Base-by-base conservation (phyloP, 2,113 vertebrate genomes). In the Entosphenus tridentatus region DNA sequence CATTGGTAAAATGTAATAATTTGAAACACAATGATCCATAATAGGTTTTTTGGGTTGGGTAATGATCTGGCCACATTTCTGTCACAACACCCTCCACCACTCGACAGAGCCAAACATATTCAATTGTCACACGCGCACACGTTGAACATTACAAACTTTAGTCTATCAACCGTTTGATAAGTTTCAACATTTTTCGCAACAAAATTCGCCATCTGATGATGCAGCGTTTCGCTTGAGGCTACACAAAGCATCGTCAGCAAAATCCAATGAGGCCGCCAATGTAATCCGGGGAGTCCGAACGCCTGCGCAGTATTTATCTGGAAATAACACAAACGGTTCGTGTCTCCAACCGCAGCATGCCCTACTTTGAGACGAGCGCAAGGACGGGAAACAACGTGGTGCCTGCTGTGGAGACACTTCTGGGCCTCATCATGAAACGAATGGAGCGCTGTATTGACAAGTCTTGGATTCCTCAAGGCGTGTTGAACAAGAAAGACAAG, bases 391-490 rank as follows among this genome's bases (percentile, higher is more conserved):
- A 65, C 8, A 65, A 65, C 10, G 62, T 65, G 18, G 8, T 21
- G 18, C n/a, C n/a, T 16, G 62, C 62, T 18, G 62, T 65, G 10
- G 62, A 65, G 18, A 18, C 62, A n/a, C 62, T 65, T 65, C 62
- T 65, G n/a, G 62, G 62, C 62, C 62, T 65, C 62, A 65, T 65
- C 62, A 65, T 65, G 62, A 65, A 18, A 65, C 62, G 62, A 9
- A 65, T 65, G 62, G 62, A 65, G 10, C n/a, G 18, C 8, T 16
- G 62, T 18, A 18, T 65, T 18, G 62, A 65, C 10, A 65, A 65
- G 18, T 65, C 62, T 16, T 65, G 62, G 62, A 65, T 65, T 16
- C 62, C 62, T 65, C 62, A 65, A 9, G 62, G 62, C 62, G 21
- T 21, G 9, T 8, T 65, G 62, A n/a, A 21, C 39, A 39, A 39